These are phyloP conservation scores for Mus musculus DNA, from an alignment of 2,113 vertebrate species.

Conservation along the genomic window DNA sequence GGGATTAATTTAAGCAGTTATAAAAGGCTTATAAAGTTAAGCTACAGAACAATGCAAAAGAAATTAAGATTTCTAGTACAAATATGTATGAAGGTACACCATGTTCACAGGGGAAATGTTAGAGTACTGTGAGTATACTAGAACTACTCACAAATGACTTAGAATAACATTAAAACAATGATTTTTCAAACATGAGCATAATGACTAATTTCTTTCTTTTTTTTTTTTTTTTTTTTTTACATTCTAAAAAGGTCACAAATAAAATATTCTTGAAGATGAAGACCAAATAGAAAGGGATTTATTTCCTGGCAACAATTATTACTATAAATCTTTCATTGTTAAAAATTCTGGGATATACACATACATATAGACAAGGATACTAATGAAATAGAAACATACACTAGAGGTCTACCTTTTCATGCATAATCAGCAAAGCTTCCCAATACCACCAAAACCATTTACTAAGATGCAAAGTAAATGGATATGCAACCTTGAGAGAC, in stretches of 20 bases:
- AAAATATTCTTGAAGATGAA: not conserved
- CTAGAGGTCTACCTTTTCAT: too few relatives aligned
- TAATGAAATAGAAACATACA: not conserved
- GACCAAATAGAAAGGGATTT: not conserved
- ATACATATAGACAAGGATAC: not conserved
- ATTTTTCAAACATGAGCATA: not conserved
- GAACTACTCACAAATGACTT: not conserved
- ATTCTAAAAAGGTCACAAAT: not conserved
- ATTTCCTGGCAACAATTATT: not conserved
- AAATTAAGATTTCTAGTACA: not conserved
- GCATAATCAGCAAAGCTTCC: not conserved
- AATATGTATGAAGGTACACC: not conserved
- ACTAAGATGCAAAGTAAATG: not conserved
- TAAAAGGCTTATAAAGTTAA: not conserved
- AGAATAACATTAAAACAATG: not conserved
- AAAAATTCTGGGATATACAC: not conserved
- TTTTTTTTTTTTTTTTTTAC: not conserved
- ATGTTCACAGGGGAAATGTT: not conserved
- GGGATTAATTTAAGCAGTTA: not conserved
- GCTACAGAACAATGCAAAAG: not conserved
- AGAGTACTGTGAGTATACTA: not conserved
- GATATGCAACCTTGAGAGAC: not conserved
- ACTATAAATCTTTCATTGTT: not conserved
- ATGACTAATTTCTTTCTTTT: not conserved
- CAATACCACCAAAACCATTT: not conserved